Evolutionary conservation across 2,113 vertebrate species (phyloP).

Genomic region (Oxyruncus cristatus): DNA sequence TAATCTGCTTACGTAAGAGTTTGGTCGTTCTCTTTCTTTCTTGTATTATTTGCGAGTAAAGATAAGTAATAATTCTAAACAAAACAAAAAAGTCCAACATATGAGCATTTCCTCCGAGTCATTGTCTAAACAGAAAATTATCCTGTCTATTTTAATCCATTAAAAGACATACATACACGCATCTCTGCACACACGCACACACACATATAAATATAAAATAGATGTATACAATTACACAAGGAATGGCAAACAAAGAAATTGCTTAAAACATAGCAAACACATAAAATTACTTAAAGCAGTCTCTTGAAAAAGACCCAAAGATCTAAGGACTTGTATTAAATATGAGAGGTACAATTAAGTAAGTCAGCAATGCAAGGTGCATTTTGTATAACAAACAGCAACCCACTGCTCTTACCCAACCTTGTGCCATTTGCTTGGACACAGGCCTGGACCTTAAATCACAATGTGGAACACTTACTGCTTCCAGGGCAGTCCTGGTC

Average conservation of each 20-base stretch:
- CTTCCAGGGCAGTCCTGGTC: not conserved
- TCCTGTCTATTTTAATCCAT: not conserved
- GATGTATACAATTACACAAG: not conserved
- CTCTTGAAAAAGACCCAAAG: not conserved
- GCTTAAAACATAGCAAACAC: not conserved
- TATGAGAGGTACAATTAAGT: not conserved
- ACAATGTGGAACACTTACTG: not conserved
- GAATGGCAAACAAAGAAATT: not conserved
- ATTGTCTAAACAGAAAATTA: not conserved
- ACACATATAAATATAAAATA: fast-evolving
- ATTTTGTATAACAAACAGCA: not conserved
- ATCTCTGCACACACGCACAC: not conserved
- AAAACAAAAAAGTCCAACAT: not conserved
- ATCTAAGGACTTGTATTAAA: not conserved
- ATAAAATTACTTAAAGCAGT: not conserved
- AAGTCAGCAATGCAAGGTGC: not conserved
- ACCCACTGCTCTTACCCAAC: not conserved
- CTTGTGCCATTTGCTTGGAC: not conserved
- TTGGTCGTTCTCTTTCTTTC: conserved; percentile 81
- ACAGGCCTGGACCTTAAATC: not conserved
- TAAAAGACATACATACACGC: not conserved
- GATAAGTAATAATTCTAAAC: conserved; percentile 82
- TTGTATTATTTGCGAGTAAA: conserved; percentile 86
- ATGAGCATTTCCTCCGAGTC: not conserved
- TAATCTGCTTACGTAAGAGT: conserved; percentile 80